Conservation (phyloP, 1,140 invertebrate genomes). For the Matsumurasca onukii region DNA sequence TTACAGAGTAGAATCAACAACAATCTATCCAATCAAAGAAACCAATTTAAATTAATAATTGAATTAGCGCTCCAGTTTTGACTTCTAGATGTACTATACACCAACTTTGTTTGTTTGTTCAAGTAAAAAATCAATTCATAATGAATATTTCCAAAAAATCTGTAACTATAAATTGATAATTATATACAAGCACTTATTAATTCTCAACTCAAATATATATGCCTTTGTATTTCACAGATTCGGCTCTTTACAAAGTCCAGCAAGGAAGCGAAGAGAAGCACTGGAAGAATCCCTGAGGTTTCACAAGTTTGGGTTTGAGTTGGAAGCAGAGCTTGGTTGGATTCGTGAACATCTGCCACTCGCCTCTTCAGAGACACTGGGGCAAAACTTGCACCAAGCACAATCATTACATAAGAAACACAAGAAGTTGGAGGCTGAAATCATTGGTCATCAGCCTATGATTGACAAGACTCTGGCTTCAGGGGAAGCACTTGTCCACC, state of each 20-base stretch:
- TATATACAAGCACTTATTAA: too few relatives aligned
- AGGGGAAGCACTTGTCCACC: conserved; percentile 67
- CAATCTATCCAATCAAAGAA: too few relatives aligned
- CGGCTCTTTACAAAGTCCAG: conserved; percentile 62
- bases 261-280: conserved; percentile 65
- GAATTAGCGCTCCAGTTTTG: too few relatives aligned
- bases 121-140: too few relatives aligned
- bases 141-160: too few relatives aligned
- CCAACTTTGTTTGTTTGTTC: too few relatives aligned
- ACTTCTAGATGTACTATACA: too few relatives aligned
- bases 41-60: too few relatives aligned
- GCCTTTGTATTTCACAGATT: conserved; percentile 51
- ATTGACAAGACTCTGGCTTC: conserved; percentile 78
- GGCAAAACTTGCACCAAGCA: conserved; percentile 86
- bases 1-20: too few relatives aligned
- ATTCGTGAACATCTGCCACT: conserved; percentile 85
- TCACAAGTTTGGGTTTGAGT: conserved; percentile 93
- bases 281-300: conserved; percentile 83
- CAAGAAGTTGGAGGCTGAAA: conserved; percentile 85
- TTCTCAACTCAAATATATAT: too few relatives aligned
- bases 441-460: conserved; percentile 76
- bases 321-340: conserved; percentile 94
- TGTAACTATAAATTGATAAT: too few relatives aligned
- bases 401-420: conserved; percentile 93
- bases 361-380: conserved; percentile 72